phyloP scores from a whole-genome alignment of 2,797 vertebrate genomes.

The Gambusia yucatana region DNA sequence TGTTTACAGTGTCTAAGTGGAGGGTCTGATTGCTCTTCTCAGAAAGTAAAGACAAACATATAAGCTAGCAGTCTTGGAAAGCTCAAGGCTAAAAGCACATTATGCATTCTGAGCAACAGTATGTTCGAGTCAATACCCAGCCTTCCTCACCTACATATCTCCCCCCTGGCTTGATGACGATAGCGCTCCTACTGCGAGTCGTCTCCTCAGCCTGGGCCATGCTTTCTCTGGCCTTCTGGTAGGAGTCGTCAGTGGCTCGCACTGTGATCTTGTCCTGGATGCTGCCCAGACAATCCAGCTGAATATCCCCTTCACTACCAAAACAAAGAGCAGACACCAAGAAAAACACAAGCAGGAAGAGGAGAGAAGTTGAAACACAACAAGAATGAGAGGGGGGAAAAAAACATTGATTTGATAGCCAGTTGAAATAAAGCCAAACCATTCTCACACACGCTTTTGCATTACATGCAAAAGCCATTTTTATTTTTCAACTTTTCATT shows the following conservation, averaged over 20 bases:
- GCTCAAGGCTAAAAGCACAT: constrained; percentile 3
- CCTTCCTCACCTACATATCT: constrained; percentile 89
- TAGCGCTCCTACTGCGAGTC: constrained; percentile 93
- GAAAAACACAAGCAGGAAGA: constrained; percentile 7
- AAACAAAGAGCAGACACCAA: constrained; percentile 48
- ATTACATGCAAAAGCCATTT: constrained; percentile 16
- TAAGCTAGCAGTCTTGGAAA: neutral
- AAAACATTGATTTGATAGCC: neutral
- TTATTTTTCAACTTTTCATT: constrained; percentile 13
- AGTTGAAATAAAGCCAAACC: neutral
- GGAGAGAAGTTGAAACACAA: neutral
- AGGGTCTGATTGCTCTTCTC: neutral
- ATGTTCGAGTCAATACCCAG: neutral
- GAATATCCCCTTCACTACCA: constrained; percentile 89
- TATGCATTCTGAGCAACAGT: neutral
- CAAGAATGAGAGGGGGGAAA: neutral
- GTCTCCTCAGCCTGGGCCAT: constrained; percentile 98
- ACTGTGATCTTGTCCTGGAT: constrained; percentile 99
- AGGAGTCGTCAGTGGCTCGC: constrained; percentile 96
- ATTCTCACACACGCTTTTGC: neutral
- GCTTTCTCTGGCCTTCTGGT: constrained; percentile 96
- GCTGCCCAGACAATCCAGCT: constrained; percentile 94
- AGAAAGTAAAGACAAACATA: neutral
- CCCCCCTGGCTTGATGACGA: constrained; percentile 95
- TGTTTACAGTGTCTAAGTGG: neutral